Percentiles rank a stretch among this genome's conserved stretches.
Evolutionary conservation across 2,888 invertebrate genomes (phyloP).

Genomic region (Eupithecia tripunctaria): DNA sequence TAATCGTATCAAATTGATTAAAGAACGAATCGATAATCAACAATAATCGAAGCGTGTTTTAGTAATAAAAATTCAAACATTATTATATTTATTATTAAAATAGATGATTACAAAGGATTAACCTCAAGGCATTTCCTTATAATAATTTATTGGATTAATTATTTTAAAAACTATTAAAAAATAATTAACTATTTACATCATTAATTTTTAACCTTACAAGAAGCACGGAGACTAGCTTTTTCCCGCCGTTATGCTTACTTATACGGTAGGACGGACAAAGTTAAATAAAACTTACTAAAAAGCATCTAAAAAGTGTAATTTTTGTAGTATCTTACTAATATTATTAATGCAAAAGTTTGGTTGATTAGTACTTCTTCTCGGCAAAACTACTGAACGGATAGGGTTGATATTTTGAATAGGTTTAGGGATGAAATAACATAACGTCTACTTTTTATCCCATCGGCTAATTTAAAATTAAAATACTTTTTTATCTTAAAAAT

Average conservation of each 20-base stretch:
- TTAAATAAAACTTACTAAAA: neutral
- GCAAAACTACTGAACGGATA: too few relatives aligned
- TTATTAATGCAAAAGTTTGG: too few relatives aligned
- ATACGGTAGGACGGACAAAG: neutral
- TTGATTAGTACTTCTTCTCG: too few relatives aligned
- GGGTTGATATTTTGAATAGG: too few relatives aligned
- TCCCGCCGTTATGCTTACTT: neutral
- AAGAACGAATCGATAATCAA: conserved; percentile 37
- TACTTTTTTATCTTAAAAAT: too few relatives aligned
- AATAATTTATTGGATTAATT: conserved; percentile 62
- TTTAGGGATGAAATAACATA: neutral
- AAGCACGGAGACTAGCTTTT: neutral
- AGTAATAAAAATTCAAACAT: conserved; percentile 34
- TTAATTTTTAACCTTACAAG: neutral
- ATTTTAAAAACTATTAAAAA: neutral
- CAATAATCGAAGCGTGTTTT: conserved; percentile 33
- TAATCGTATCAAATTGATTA: conserved; percentile 29
- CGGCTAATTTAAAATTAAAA: too few relatives aligned
- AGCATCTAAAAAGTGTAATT: too few relatives aligned
- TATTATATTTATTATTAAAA: conserved; percentile 43
- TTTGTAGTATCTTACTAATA: too few relatives aligned
- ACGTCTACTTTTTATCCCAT: too few relatives aligned
- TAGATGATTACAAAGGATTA: conserved; percentile 58
- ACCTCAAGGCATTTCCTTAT: conserved; percentile 68
- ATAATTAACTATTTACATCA: neutral